phyloP scores from a whole-genome alignment of 2,113 vertebrate genomes.

The Eptesicus fuscus region DNA sequence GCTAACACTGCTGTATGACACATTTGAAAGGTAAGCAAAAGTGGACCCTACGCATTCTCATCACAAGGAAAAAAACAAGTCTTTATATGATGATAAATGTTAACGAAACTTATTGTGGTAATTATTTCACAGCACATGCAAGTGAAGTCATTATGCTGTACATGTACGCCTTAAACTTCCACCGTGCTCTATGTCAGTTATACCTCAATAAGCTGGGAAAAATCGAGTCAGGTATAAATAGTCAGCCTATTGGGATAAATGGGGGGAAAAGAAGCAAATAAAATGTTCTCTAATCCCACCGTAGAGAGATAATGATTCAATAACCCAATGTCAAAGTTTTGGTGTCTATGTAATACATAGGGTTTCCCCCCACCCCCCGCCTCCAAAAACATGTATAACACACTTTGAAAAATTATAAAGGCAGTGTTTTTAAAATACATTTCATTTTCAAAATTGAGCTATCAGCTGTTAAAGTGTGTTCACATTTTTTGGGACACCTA shows the following conservation, averaged over 20 bases:
- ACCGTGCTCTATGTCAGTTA: background rate
- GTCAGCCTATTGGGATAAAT: background rate
- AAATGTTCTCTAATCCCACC: background rate
- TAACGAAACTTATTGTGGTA: background rate
- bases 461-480: too few species aligned
- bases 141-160: background rate
- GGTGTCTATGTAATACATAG: background rate
- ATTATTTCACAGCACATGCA: background rate
- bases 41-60: background rate
- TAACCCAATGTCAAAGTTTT: background rate
- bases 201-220: background rate
- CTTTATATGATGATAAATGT: background rate
- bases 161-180: background rate
- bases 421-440: too few species aligned
- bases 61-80: background rate
- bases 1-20: background rate
- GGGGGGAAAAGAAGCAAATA: background rate
- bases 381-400: too few species aligned
- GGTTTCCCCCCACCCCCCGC: too few species aligned
- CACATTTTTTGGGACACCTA: too few species aligned
- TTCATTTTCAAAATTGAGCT: too few species aligned
- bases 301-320: background rate
- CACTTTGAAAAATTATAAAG: too few species aligned
- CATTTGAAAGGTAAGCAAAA: background rate
- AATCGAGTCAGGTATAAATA: background rate